phyloP scores from a whole-genome alignment of 30 jellyfish, hydroid and myxozoan genomes.

The Aurelia aurita complex sp. Pacific region DNA sequence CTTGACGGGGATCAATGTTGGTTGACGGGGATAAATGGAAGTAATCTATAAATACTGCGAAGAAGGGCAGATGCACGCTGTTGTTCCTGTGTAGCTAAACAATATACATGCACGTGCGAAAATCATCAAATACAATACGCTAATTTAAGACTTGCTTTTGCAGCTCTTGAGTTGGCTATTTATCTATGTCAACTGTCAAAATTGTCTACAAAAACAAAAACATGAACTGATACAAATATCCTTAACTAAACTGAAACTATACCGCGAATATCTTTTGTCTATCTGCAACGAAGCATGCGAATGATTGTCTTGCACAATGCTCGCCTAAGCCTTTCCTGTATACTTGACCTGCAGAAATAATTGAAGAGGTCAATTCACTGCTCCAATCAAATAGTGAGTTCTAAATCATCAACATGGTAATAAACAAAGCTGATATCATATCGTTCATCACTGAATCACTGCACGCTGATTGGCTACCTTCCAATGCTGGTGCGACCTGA shows the following conservation, averaged over 20 bases:
- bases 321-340: neutral
- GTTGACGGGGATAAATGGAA: too few species aligned
- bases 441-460: conserved; percentile 6
- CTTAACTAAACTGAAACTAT: neutral
- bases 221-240: too few species aligned
- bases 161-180: too few species aligned
- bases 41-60: too few species aligned
- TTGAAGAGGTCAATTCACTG: conserved; percentile 62
- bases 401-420: conserved; percentile 51
- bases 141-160: too few species aligned
- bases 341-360: conserved; percentile 21
- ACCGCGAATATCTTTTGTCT: conserved; percentile 12
- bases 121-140: too few species aligned
- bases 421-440: conserved; percentile 73
- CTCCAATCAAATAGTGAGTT: conserved; percentile 39
- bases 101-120: too few species aligned
- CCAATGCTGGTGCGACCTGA: neutral
- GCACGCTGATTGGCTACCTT: conserved; percentile 46
- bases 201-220: too few species aligned
- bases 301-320: neutral
- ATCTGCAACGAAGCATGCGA: conserved; percentile 15
- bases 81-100: too few species aligned
- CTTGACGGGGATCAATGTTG: too few species aligned
- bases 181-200: too few species aligned
- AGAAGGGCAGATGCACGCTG: too few species aligned